These are phyloP conservation scores for Xerus inauris DNA, from an alignment of 2,113 vertebrate species.

Conservation along the genomic window DNA sequence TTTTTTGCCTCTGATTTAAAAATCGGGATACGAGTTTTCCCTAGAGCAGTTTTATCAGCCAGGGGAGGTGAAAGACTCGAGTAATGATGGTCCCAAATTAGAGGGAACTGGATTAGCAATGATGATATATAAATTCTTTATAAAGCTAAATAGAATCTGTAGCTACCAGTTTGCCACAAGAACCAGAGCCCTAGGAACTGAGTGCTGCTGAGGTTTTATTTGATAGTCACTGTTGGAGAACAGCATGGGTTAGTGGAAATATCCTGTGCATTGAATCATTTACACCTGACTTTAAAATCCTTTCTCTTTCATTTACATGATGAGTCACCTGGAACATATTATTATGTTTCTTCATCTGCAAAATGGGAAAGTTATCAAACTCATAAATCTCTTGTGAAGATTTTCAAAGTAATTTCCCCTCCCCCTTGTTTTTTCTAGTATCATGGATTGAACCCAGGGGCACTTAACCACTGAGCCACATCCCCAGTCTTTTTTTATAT, in stretches of 20 bases:
- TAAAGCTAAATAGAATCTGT: neutral
- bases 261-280: neutral
- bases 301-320: neutral
- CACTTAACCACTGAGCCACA: no score
- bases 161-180: neutral
- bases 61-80: neutral
- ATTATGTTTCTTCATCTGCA: constrained; percentile 30
- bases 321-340: neutral
- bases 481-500: no score
- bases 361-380: neutral
- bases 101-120: neutral
- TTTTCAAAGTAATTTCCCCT: neutral
- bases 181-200: neutral
- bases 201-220: constrained; percentile 3
- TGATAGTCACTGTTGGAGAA: neutral
- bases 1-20: constrained; percentile 59
- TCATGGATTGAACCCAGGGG: no score
- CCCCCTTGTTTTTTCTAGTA: neutral
- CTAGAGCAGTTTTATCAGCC: neutral
- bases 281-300: neutral
- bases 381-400: neutral
- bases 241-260: neutral
- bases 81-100: neutral
- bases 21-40: neutral
- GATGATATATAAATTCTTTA: neutral